phyloP scores from a whole-genome alignment of 2,888 invertebrate species.

The Tenthredo notha region DNA sequence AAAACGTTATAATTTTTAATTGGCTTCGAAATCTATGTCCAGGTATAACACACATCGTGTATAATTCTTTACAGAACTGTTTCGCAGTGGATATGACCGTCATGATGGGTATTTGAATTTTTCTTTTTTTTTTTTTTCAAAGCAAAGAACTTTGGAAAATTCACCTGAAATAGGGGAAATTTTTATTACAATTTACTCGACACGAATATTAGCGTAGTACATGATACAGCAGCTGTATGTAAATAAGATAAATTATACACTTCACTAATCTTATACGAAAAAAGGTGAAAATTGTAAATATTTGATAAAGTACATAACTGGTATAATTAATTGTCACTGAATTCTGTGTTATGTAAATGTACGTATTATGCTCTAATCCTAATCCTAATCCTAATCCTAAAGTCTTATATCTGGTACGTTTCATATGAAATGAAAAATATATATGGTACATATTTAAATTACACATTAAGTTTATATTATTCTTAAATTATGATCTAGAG shows the following conservation, averaged over 20 bases:
- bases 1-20: background rate
- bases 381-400: background rate
- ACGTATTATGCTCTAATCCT: background rate
- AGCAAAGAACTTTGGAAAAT: background rate
- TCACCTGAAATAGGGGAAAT: background rate
- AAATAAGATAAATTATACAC: too few relatives aligned
- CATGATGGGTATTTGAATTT: background rate
- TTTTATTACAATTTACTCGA: background rate
- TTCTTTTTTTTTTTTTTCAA: background rate
- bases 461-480: background rate
- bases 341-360: background rate
- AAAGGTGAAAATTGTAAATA: background rate
- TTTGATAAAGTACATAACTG: background rate
- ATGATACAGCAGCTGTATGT: too few relatives aligned
- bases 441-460: constrained; percentile 29
- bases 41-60: too few relatives aligned
- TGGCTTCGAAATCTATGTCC: too few relatives aligned
- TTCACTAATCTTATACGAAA: too few relatives aligned
- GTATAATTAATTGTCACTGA: background rate
- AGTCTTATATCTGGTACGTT: constrained; percentile 15
- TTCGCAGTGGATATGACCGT: background rate
- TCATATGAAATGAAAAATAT: background rate
- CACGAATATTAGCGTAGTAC: background rate
- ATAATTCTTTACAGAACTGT: background rate
- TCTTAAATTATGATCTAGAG: constrained; percentile 11